These are phyloP conservation scores for Sebastes kiyomatsui DNA, from an alignment of 2,797 vertebrate species.

Conservation along the genomic window DNA sequence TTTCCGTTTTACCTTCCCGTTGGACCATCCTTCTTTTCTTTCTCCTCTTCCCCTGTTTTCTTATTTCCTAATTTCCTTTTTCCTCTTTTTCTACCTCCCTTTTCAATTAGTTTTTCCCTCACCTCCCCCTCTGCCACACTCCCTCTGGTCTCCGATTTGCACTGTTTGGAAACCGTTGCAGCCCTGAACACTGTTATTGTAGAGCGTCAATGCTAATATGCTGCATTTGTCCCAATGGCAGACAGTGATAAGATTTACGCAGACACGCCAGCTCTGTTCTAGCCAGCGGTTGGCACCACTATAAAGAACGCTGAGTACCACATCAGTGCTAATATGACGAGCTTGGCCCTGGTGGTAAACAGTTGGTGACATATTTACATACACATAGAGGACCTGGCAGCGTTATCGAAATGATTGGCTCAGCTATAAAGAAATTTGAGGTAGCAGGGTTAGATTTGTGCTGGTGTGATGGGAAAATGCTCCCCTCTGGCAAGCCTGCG, in stretches of 20 bases:
- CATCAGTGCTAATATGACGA: constrained; percentile 45
- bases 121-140: not conserved
- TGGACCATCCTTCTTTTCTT: too few relatives aligned
- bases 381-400: constrained; percentile 33
- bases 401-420: constrained; percentile 2
- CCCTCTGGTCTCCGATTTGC: constrained; percentile 12
- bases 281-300: constrained; percentile 36
- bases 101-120: not conserved
- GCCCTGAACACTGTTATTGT: constrained; percentile 38
- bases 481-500: not conserved
- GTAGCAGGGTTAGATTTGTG: constrained; percentile 21
- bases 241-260: constrained; percentile 48
- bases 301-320: constrained; percentile 38
- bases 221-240: constrained; percentile 36
- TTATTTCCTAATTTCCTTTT: not conserved
- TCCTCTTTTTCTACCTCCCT: not conserved
- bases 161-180: not conserved
- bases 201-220: constrained; percentile 38
- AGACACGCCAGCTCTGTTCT: constrained; percentile 4
- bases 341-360: constrained; percentile 39
- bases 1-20: too few relatives aligned
- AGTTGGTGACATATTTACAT: constrained; percentile 48
- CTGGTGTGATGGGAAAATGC: not conserved
- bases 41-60: not conserved
- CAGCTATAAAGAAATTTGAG: constrained; percentile 30